A percentile compares a stretch with the other conserved stretches of the same genome.
These are phyloP conservation scores for Bellardia bayeri DNA, from an alignment of 2,888 invertebrate genomes.

Conservation along the genomic window DNA sequence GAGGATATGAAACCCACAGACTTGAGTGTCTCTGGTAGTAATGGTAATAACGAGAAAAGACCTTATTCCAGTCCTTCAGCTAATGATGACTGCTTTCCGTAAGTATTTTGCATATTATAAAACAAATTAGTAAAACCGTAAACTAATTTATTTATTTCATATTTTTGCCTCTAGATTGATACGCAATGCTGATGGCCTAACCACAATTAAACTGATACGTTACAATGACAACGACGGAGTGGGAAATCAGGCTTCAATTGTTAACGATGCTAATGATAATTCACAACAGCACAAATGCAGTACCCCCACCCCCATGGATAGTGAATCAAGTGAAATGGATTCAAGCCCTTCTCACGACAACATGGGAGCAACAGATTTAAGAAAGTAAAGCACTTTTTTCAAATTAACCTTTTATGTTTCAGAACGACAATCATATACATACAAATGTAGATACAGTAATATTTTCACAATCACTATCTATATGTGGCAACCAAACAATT, in stretches of 20 bases:
- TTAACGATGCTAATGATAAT: slow-evolving; percentile 71
- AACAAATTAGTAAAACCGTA: neutral
- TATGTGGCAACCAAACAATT: neutral
- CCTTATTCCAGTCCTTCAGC: slow-evolving; percentile 76
- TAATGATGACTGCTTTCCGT: slow-evolving; percentile 84
- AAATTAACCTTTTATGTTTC: neutral
- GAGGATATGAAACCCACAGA: slow-evolving; percentile 89
- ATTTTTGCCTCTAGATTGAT: slow-evolving; percentile 79
- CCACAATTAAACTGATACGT: slow-evolving; percentile 84
- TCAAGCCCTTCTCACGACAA: slow-evolving; percentile 64
- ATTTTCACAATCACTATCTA: slow-evolving; percentile 1
- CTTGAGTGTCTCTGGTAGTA: slow-evolving; percentile 85
- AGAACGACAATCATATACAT: slow-evolving; percentile 49
- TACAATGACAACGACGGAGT: slow-evolving; percentile 78
- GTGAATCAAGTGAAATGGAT: slow-evolving; percentile 69
- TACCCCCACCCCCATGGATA: slow-evolving; percentile 70
- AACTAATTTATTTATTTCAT: neutral
- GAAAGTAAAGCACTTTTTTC: slow-evolving; percentile 54
- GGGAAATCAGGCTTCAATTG: slow-evolving; percentile 37
- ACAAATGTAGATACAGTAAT: neutral
- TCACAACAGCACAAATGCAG: slow-evolving; percentile 58
- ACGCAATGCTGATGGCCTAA: slow-evolving; percentile 84
- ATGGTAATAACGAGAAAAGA: slow-evolving; percentile 75
- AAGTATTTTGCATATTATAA: slow-evolving; percentile 76
- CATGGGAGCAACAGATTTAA: slow-evolving; percentile 68